These are phyloP conservation scores for Clinocottus analis DNA, from an alignment of 2,113 vertebrate species.

Conservation along the genomic window DNA sequence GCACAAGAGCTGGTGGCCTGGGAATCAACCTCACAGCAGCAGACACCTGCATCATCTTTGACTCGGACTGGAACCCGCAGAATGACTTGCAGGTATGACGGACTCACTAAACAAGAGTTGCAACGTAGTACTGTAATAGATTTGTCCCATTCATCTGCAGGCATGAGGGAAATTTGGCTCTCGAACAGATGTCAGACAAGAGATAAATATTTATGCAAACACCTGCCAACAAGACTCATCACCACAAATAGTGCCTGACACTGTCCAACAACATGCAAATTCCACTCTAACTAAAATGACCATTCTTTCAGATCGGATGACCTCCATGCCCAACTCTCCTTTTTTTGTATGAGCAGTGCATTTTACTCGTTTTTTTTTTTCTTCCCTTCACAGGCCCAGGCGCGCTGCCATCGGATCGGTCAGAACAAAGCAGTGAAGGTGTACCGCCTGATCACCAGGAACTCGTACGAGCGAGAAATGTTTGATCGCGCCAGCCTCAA, in stretches of 20 bases:
- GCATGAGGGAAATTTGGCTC: not conserved
- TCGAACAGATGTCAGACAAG: not conserved
- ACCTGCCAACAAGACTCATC: not conserved
- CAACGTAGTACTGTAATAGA: not conserved
- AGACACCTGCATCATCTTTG: conserved; percentile 99
- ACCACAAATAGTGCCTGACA: not conserved
- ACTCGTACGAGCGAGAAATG: conserved; percentile 98
- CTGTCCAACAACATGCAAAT: not conserved
- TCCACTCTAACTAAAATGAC: not conserved
- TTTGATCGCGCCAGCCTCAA: conserved; percentile 98
- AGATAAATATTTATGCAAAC: conserved; percentile 6
- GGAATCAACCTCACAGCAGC: conserved; percentile 98
- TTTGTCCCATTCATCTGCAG: not conserved
- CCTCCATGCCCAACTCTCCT: not conserved
- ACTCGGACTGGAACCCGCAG: conserved; percentile 99
- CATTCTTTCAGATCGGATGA: not conserved
- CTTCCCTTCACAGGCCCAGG: conserved; percentile 89
- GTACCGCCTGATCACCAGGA: conserved; percentile 96
- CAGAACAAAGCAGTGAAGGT: conserved; percentile 99
- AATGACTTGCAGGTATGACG: conserved; percentile 95
- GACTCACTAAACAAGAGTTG: not conserved
- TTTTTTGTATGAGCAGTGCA: not conserved
- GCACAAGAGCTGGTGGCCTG: conserved; percentile 95
- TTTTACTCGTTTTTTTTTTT: not conserved
- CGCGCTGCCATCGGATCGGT: conserved; percentile 97